Conservation (phyloP, 2,113 vertebrate genomes). For the Todiramphus chloris region DNA sequence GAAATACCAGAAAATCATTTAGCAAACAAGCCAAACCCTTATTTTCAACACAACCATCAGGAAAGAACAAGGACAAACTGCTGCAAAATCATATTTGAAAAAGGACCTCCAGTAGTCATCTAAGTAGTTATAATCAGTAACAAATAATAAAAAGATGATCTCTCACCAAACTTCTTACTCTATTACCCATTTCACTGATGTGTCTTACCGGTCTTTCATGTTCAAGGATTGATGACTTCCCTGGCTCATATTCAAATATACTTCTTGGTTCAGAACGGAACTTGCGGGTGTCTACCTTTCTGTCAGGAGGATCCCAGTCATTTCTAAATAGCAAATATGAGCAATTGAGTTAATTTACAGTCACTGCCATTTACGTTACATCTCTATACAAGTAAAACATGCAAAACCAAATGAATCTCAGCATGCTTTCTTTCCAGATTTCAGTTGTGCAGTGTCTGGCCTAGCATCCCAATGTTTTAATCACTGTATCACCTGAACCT, state of each 20-base stretch:
- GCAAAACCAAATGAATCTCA: neutral
- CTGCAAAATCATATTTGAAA: neutral
- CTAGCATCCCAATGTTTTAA: neutral
- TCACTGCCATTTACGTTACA: neutral
- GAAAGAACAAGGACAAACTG: neutral
- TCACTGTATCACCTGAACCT: neutral
- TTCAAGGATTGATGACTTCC: slow-evolving; percentile 96
- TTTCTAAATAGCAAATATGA: slow-evolving; percentile 77
- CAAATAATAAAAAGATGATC: neutral
- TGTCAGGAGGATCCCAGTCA: slow-evolving; percentile 95
- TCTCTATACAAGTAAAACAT: neutral
- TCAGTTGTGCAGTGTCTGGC: neutral
- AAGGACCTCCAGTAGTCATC: neutral
- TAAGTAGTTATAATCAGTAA: neutral
- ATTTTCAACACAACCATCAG: neutral
- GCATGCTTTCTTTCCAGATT: neutral
- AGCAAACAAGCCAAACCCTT: neutral
- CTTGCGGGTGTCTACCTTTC: slow-evolving; percentile 95
- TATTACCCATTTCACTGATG: neutral
- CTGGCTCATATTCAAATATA: slow-evolving; percentile 98
- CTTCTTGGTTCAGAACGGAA: slow-evolving; percentile 97
- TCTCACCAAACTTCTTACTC: neutral
- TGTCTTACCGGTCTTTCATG: slow-evolving; percentile 93
- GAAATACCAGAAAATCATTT: neutral
- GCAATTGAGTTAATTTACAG: neutral